Evolutionary conservation across 2,113 vertebrate genomes (phyloP).

Genomic region (Solea senegalensis): DNA sequence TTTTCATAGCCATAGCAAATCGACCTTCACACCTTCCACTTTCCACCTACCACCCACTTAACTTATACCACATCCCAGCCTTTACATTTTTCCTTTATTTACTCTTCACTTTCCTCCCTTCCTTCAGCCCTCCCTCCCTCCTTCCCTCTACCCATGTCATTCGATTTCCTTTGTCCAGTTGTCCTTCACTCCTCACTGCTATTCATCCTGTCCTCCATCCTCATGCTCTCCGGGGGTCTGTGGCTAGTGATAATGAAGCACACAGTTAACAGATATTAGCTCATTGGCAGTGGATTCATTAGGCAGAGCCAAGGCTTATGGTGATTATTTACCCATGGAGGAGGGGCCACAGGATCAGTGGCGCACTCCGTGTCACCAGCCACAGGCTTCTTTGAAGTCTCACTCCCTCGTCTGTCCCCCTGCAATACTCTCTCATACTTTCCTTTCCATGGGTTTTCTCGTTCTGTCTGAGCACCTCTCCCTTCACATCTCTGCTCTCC

Average conservation of each 20-base stretch:
- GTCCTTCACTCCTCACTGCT: constrained; percentile 65
- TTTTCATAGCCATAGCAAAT: constrained; percentile 59
- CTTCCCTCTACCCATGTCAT: constrained; percentile 38
- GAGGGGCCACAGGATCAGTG: constrained; percentile 60
- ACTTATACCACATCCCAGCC: constrained; percentile 27
- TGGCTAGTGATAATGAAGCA: constrained; percentile 73
- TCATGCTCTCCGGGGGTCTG: constrained; percentile 59
- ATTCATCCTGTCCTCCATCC: constrained; percentile 59
- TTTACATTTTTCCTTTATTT: constrained; percentile 45
- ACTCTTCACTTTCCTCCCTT: constrained; percentile 44
- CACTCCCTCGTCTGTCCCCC: constrained; percentile 29
- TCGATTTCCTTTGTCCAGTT: constrained; percentile 65
- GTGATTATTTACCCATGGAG: constrained; percentile 76
- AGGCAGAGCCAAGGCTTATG: constrained; percentile 72
- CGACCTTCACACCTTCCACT: constrained; percentile 56
- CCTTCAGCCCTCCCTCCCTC: neutral
- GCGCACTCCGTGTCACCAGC: constrained; percentile 58
- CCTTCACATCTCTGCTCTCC: constrained; percentile 31
- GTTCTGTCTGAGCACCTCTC: constrained; percentile 49
- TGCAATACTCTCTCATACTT: constrained; percentile 50
- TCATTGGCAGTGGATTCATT: constrained; percentile 74
- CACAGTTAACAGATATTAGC: constrained; percentile 76
- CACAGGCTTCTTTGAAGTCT: constrained; percentile 68
- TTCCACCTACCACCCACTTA: constrained; percentile 44
- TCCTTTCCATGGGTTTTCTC: constrained; percentile 34